Evolutionary conservation across 2,113 vertebrate genomes (phyloP).

Genomic region (Corynorhinus townsendii): DNA sequence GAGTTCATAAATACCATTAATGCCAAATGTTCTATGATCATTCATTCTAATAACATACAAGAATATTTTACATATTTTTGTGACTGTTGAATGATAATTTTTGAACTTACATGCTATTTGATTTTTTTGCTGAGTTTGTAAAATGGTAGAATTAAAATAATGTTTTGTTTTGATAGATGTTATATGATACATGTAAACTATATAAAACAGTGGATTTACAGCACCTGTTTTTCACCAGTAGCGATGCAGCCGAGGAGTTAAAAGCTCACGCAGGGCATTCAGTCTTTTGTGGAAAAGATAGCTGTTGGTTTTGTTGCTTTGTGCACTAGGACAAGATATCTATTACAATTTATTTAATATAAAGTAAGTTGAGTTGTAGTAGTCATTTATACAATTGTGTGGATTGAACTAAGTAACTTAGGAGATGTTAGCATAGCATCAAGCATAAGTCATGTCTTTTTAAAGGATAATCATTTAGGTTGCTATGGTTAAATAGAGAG

Average conservation of each 20-base stretch:
- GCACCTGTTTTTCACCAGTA: background rate
- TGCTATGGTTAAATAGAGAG: background rate
- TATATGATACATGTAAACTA: background rate
- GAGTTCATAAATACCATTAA: slow-evolving; percentile 56
- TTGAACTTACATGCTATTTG: background rate
- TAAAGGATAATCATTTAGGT: background rate
- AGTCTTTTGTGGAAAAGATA: background rate
- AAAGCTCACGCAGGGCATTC: background rate
- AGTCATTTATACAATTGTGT: background rate
- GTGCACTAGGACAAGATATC: background rate
- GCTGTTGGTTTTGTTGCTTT: background rate
- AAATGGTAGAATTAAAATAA: background rate
- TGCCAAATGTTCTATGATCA: slow-evolving; percentile 35
- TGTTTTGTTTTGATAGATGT: slow-evolving; percentile 18
- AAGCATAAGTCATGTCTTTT: background rate
- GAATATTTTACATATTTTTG: background rate
- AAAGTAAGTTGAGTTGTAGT: background rate
- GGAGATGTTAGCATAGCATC: background rate
- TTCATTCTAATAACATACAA: slow-evolving; percentile 18
- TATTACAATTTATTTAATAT: background rate
- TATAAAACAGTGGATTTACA: background rate
- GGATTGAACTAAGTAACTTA: background rate
- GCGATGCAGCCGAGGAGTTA: background rate
- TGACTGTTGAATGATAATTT: background rate
- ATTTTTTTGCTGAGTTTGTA: slow-evolving; percentile 12